Base-by-base conservation (phyloP, 2,113 vertebrate genomes). In the Gobius niger region DNA sequence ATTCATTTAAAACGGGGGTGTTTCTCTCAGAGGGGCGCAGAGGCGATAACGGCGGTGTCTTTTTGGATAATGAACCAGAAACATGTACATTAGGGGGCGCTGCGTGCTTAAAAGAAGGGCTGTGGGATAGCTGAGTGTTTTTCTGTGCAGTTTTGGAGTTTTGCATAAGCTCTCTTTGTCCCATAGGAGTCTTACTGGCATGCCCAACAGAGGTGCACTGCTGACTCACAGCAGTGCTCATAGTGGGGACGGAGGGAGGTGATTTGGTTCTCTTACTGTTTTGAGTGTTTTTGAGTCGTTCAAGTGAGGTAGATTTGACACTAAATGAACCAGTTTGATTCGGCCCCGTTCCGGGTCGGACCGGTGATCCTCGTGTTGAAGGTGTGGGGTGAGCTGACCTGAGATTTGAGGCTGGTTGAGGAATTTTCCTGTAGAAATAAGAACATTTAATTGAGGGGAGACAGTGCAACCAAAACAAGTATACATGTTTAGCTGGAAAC, bases 381-480 rank as follows among this genome's bases (percentile, higher is more conserved):
- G 70, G 46, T 34, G 65, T 47, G 57, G 67, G 47, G 9, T 75
- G 76, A 68, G 5, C 60, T 16, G 83, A 86, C 64, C 72, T 88
- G 81, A 87, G 91, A 88, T 93, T 93, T 41, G 92, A 85, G 62
- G 85, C 71, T 0, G 91, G 92, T 10, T 93, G 92, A 83, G 95
- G 93, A 77, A 95, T 95, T 89, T 94, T 96, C 91, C 95, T 96
- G 85, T 9, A 75, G 47, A 19, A 13, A 50, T 50, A 47, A 65
- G 8, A 1, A 34, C 5, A 34, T 34, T 34, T 34, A 34, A 34
- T 34, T 34, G 24, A 34, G 24, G 24, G 24, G 24, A 34, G 24
- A 34, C 24, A 34, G 24, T 34, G 24, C 24, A 34, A 34, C 24
- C 24, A 34, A 34, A 34, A 34, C 24, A 34, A 34, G 24, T 34